Base-by-base conservation (phyloP, 2,113 vertebrate genomes). In the Nipponia nippon region DNA sequence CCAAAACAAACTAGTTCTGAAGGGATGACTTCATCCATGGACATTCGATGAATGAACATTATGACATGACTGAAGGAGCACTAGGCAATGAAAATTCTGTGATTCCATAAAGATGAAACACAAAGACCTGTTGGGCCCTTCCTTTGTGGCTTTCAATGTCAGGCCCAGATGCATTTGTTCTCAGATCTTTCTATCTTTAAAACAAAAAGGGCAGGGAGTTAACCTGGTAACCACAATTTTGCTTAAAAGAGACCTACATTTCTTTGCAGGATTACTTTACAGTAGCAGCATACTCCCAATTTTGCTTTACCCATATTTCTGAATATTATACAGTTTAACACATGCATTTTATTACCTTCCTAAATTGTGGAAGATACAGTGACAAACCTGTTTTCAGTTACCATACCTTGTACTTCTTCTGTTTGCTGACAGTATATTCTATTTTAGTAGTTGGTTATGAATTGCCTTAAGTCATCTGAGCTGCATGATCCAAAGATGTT, bases 381-480 rank as follows among this genome's bases (percentile, higher is more conserved):
- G 87, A 83, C 65, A 96, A 70, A 66, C 84, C 59, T 87, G 32
- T 81, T 97, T 93, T 93, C 50, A 69, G 84, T 90, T 97, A 72
- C 83, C 16, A 15, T 85, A 87, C 55, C 46, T 95, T 94, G 75
- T 76, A 80, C 16, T 94, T 58, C 80, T 94, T 95, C 85, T 96
- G 86, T 90, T 97, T 91, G 32, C 78, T 97, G 97, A 97, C 95
- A 97, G 84, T 70, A 77, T 88, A 89, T 73, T 95, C 91, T 97
- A 95, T 97, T 97, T 95, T 69, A 95, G 93, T 58, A 71, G 70
- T 44, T 97, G 82, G 69, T 95, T 97, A 91, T 97, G 90, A 98
- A 96, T 98, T 97, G 95, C 92, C 93, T 92, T 81, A 95, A 93
- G 90, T 95, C 82, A 91, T 97, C 52, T 81, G 75, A 97, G 84